Percentiles rank a stretch among this genome's conserved stretches.
phyloP scores from a whole-genome alignment of 2,113 vertebrate genomes.

The Oncorhynchus clarkii region DNA sequence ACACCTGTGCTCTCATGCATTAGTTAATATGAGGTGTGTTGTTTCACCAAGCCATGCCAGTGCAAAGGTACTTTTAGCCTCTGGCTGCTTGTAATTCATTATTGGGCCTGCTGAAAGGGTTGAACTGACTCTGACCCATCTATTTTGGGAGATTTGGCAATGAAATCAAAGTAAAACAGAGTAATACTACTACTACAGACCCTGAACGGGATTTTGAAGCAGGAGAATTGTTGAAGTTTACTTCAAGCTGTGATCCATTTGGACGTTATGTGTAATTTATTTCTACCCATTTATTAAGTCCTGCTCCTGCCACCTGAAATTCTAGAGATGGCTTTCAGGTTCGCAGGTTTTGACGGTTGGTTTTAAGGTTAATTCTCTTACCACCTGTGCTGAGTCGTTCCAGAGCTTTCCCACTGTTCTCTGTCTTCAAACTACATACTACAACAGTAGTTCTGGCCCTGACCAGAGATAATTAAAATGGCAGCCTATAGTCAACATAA shows the following conservation, averaged over 20 bases:
- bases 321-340: conserved; percentile 1
- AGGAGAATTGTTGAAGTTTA: conserved; percentile 19
- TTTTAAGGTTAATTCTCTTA: neutral
- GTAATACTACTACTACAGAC: neutral
- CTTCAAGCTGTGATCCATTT: conserved; percentile 28
- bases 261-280: conserved; percentile 19
- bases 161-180: conserved; percentile 19
- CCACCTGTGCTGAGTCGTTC: conserved; percentile 9
- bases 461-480: neutral
- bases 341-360: neutral
- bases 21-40: neutral
- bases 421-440: neutral
- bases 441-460: no score
- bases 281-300: conserved; percentile 8
- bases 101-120: neutral
- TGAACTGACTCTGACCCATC: conserved; percentile 13
- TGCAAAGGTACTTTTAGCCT: conserved; percentile 14
- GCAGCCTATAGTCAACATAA: neutral
- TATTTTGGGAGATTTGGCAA: neutral
- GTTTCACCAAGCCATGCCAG: conserved; percentile 13
- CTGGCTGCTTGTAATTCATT: conserved; percentile 15
- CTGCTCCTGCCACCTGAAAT: conserved; percentile 8
- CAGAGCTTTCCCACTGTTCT: neutral
- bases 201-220: neutral
- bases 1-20: neutral